Percentiles rank a stretch among this genome's conserved stretches.
Conservation (phyloP, 2,888 invertebrate genomes). For the Phyto melanocephala region DNA sequence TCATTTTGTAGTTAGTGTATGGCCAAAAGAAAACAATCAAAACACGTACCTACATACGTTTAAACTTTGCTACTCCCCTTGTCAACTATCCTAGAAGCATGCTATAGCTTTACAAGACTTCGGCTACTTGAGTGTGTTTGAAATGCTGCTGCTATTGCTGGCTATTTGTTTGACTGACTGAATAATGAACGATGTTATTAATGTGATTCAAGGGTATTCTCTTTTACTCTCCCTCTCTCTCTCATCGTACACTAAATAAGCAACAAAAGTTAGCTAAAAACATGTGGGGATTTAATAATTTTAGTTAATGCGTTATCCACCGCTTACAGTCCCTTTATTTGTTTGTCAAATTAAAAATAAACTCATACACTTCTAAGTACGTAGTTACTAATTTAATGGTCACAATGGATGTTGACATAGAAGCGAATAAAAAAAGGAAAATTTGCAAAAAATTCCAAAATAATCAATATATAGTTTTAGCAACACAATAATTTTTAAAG, state of each 20-base stretch:
- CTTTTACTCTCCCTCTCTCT: neutral
- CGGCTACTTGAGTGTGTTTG: neutral
- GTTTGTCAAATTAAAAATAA: neutral
- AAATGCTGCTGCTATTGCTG: conserved; percentile 2
- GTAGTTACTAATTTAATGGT: conserved; percentile 20
- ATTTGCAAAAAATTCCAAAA: no score
- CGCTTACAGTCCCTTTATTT: neutral
- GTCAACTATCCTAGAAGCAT: neutral
- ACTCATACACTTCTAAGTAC: neutral
- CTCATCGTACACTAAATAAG: neutral
- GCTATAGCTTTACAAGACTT: conserved; percentile 17
- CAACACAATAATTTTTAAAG: no score
- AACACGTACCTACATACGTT: conserved; percentile 24
- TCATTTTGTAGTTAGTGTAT: neutral
- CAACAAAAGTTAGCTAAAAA: conserved; percentile 29
- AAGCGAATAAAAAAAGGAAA: neutral
- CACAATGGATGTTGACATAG: neutral
- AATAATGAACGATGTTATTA: conserved; percentile 51
- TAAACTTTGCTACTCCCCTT: neutral
- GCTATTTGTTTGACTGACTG: neutral
- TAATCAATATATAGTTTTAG: no score
- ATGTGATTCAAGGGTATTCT: conserved; percentile 49
- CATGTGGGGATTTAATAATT: conserved; percentile 40
- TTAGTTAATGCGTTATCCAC: conserved; percentile 42
- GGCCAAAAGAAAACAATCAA: conserved; percentile 46